Conservation (phyloP, 1,140 invertebrate species). For the Drosophila littoralis region DNA sequence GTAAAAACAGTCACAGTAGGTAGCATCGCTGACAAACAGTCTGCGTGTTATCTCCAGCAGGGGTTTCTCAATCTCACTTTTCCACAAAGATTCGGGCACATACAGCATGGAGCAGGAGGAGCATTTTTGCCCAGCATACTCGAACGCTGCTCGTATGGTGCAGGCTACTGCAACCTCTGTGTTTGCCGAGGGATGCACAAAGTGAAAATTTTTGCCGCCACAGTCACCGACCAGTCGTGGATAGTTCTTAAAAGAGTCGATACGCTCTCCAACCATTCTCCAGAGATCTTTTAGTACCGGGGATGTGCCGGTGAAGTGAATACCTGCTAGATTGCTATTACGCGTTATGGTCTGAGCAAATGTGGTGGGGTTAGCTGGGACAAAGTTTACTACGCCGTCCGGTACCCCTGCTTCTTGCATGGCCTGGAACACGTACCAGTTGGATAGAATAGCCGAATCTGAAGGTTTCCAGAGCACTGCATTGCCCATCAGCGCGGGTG, state of each 20-base stretch:
- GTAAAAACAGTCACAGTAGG: constrained; percentile 93
- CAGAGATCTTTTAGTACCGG: constrained; percentile 95
- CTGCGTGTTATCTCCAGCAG: constrained; percentile 78
- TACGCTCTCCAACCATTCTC: constrained; percentile 95
- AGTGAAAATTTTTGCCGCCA: constrained; percentile 99
- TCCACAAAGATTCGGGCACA: constrained; percentile 95
- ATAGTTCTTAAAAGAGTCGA: constrained; percentile 94
- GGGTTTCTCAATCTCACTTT: constrained; percentile 61
- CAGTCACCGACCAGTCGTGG: constrained; percentile 97
- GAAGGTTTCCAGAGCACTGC: constrained; percentile 99
- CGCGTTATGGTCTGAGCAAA: constrained; percentile 95
- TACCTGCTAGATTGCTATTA: constrained; percentile 93
- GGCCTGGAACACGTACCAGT: constrained; percentile 97
- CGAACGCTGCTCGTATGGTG: constrained; percentile 96
- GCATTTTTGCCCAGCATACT: constrained; percentile 98
- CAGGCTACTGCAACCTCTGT: constrained; percentile 90
- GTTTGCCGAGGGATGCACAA: constrained; percentile 96
- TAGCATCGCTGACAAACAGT: constrained; percentile 93
- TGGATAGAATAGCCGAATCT: constrained; percentile 97
- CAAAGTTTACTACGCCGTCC: constrained; percentile 97
- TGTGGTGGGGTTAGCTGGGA: constrained; percentile 95
- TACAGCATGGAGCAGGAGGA: constrained; percentile 98
- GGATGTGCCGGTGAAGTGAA: constrained; percentile 95
- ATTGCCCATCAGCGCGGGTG: constrained; percentile 99
- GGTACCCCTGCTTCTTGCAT: constrained; percentile 96